Base-by-base conservation (phyloP, 2,113 vertebrate species). In the Machaerirhynchus nigripectus region DNA sequence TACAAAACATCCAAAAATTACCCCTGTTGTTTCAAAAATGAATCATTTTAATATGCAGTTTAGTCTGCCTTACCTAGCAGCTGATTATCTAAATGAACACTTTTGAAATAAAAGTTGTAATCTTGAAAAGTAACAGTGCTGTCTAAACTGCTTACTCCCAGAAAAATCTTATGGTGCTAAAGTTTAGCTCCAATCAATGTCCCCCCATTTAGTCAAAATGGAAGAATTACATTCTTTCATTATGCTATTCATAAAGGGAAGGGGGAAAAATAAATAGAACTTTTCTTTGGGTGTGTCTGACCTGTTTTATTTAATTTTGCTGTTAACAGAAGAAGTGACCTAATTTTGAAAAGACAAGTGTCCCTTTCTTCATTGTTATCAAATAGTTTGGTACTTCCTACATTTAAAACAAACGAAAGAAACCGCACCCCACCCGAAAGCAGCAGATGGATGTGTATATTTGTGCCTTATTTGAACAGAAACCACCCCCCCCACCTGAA, bases 361-460 rank as follows among this genome's bases (percentile, higher is more conserved):
- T 64, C 8, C 11, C 18, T 75, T 65, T 91, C 31, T 44, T 79
- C n/a, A 20, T 55, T 47, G n/a, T 26, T 79, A n/a, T 17, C 33
- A 22, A 79, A 35, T 40, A 33, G 2, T 56, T 93, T 87, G 27
- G 7, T 84, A 33, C 16, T 68, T 85, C 7, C 39, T 63, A 10
- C 6, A 20, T 31, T 44, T 33, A 52, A 73, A 87, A 11, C 39
- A 70, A 49, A 31, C 0, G 2, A 65, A 42, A n/a, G 14, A 52
- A 81, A 15, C 9, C 1, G 0, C 5, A 10, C 28, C 10, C 8
- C 11, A 23, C 7, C 11, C 15, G 18, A 26, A 35, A 67, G 30
- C 26, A 59, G n/a, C 49, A n/a, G 42, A 77, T 35, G 17, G 24
- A 44, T 60, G 22, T 57, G 20, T 23, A 10, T 50, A n/a, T 21